Base-by-base conservation (phyloP, 2,888 invertebrate species). In the Microplitis manilae region DNA sequence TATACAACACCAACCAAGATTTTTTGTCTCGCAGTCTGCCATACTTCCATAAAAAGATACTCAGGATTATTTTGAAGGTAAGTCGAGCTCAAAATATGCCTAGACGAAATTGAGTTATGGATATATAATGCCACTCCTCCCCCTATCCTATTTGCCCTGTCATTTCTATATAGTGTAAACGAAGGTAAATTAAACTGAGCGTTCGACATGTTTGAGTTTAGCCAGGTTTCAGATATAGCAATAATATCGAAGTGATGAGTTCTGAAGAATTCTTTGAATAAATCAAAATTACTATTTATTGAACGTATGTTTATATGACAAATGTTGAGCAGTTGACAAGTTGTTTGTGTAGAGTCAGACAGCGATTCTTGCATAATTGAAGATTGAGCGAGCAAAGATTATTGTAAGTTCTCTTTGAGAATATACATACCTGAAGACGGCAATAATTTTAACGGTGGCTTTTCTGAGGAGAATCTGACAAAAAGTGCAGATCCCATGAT, bases 181-280 rank as follows among this genome's bases (percentile, higher is more conserved):
- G 40, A 39, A 50, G 65, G 50, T 39, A 67, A 7, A 7, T 39
- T 30, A 17, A 73, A 62, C 50, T 67, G 73, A 62, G 50, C 20
- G 30, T 67, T 65, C 5, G 59, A 30, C 15, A 73, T 50, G 39
- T 20, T 20, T 8, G 61, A 61, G 39, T 30, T 73, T 5, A 67
- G 30, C 73, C 73, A 73, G 15, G 67, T 73, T 2, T 67, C 73
- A 65, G 64, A 59, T n/a, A 73, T 20, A 41, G 41, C 41, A 8
- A 41, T 41, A 8, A 41, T 8, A 8, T 41, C 41, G 2, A 41
- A 41, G 41, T 1, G 6, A 41, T 41, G 41, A 41, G 41, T 41
- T 8, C 41, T 41, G 5, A 41, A 41, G 5, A 8, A 41, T 6
- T 41, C 41, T 8, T 8, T 41, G 41, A 41, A 41, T 41, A 41